These are phyloP conservation scores for Nomia melanderi DNA, from an alignment of 1,140 invertebrate species.

Conservation along the genomic window DNA sequence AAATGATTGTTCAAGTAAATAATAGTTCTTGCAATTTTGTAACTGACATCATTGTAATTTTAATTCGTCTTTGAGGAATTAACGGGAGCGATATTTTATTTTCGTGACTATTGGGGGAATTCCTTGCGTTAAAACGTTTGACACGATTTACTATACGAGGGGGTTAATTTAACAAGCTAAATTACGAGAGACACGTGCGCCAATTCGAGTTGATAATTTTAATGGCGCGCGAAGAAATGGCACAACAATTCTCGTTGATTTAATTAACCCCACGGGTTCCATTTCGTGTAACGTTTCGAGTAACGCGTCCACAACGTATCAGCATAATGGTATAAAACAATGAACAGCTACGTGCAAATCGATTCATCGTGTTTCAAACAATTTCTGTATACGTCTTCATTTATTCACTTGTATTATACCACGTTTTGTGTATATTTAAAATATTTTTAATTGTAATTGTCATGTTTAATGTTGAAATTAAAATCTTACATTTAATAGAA, in stretches of 20 bases:
- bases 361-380: no score
- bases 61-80: neutral
- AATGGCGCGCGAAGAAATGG: conserved; percentile 45
- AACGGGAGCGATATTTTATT: conserved; percentile 2
- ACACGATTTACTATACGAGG: conserved; percentile 29
- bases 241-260: conserved; percentile 54
- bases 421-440: no score
- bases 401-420: neutral
- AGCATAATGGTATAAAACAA: neutral
- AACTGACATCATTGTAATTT: neutral
- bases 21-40: neutral
- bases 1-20: neutral
- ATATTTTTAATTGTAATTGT: no score
- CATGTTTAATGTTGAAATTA: no score
- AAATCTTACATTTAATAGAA: no score
- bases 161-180: conserved; percentile 56
- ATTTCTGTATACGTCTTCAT: neutral
- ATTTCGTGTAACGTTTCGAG: conserved; percentile 44
- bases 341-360: no score
- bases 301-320: neutral
- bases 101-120: conserved; percentile 6
- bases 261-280: conserved; percentile 65
- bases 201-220: conserved; percentile 67
- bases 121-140: conserved; percentile 20
- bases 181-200: conserved; percentile 63